Evolutionary conservation across 2,113 vertebrate species (phyloP), one percentile per base, ranked within the genome.

Genomic region (Egretta garzetta): DNA sequence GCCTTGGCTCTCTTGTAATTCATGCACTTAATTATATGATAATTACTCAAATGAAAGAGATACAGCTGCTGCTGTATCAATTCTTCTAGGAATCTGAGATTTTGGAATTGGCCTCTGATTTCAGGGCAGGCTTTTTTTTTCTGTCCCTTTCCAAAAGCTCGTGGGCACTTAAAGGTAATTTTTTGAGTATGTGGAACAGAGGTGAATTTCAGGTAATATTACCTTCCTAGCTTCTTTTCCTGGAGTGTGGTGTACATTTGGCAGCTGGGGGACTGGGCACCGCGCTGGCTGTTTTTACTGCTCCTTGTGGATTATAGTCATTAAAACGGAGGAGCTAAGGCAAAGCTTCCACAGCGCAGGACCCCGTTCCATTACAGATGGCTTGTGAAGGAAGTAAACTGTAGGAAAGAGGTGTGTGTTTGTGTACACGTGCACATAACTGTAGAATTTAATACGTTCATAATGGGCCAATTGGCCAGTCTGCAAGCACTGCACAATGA

Each of bases 21-120:
- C 99, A 99, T 98, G 98, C 98, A 99, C 98, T 98, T 99, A 99
- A 99, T 99, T 99, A 99, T 98, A 98, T 98, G 97, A 98, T 99
- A 99, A 99, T 99, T 98, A 98, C 98, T 99, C 98, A 98, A 98
- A 98, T 98, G 98, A 98, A 98, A 98, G 98, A 98, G 98, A 98
- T 98, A 98, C 98, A 98, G 98, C 98, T 99, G 98, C 98, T 98
- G 97, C 98, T 93, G 85, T 98, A 98, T 97, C 97, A 97, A 86
- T 98, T 98, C 98, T 98, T 98, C 98, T 96, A 98, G 97, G 98
- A 98, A 98, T 96, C 97, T 97, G 97, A 97, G 95, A 97, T 94
- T 98, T 98, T 97, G 73, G 93, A 97, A 97, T 81, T 94, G 87
- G 96, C 86, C 90, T 96, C 85, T 95, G 91, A 88, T 97, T 97